Evolutionary conservation across 2,113 vertebrate species (phyloP), one percentile per base, ranked within the genome.

Genomic region (Erythrolamprus reginae): DNA sequence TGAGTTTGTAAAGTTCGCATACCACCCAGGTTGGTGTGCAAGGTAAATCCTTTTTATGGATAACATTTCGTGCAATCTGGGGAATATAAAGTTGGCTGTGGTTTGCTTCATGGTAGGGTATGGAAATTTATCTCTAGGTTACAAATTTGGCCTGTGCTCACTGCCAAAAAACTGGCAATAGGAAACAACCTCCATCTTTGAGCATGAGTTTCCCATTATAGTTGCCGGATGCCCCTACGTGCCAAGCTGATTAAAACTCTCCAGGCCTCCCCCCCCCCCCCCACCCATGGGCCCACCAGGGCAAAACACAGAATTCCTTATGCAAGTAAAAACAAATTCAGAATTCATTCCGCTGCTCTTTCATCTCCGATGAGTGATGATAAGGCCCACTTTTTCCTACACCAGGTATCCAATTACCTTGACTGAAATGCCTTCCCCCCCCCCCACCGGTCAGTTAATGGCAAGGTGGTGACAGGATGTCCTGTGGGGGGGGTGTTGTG

Each of bases 381-480:
- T 89, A 94, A 93, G 92, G 82, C 0, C 0, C 58, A 65, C 0
- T 82, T 58, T 92, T 84, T 88, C 90, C 48, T 61, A 89, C 6
- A 45, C 0, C 56, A 90, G 70, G 50, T 0, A 0, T 70, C 2
- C 90, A 61, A 86, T 96, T 95, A n/a, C 95, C 33, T 89, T 91
- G 95, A 94, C 4, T 92, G 92, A 77, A 3, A 92, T 85, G 87
- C 82, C 1, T 91, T 87, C 58, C 89, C 91, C 91, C 56, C 87
- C 28, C 91, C 56, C 87, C 28, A 82, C 7, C 91, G 77, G 0
- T 24, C 38, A 83, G 28, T 2, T 96, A 95, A 96, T 96, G 91
- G 94, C 89, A 90, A 82, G 91, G 95, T 95, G 95, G 94, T 96
- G 95, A 96, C 94, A 95, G 93, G 90, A 87, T 87, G 56, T 96